A percentile compares a stretch with the other conserved stretches of the same genome.
phyloP scores from a whole-genome alignment of 2,797 vertebrate genomes.

The Corythornis leucogaster region DNA sequence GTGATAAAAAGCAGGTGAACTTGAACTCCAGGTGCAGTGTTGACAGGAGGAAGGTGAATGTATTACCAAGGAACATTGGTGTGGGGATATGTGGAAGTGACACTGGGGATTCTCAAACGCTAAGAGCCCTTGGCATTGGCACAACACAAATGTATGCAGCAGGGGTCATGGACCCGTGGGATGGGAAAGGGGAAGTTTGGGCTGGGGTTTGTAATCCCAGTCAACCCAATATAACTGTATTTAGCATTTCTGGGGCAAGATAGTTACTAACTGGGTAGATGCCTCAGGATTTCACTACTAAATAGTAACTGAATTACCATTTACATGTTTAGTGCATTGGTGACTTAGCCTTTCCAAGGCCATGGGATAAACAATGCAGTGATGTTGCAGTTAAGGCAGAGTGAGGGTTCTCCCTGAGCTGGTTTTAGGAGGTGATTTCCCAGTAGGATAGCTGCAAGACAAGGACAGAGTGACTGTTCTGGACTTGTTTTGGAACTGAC shows the following conservation, averaged over 20 bases:
- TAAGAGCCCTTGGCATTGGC: background rate
- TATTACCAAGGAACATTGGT: background rate
- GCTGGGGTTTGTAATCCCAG: background rate
- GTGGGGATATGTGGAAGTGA: background rate
- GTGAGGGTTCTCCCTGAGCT: background rate
- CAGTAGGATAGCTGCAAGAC: background rate
- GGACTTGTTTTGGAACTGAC: background rate
- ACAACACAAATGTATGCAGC: background rate
- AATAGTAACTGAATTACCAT: background rate
- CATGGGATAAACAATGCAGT: background rate
- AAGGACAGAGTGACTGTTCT: background rate
- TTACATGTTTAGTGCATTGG: background rate
- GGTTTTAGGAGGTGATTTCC: background rate
- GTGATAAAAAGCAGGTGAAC: background rate
- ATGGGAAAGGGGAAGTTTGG: background rate
- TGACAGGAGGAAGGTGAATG: background rate
- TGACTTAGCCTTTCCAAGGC: background rate
- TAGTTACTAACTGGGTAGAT: background rate
- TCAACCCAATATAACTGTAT: background rate
- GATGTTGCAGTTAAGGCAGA: background rate
- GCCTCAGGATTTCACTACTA: background rate
- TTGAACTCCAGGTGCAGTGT: background rate
- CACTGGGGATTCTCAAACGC: background rate
- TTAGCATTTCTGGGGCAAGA: background rate
- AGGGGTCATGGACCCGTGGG: background rate